Evolutionary conservation across 2,888 invertebrate species (phyloP), one percentile per base, ranked within the genome.

Genomic region (Plagodis dolabraria): DNA sequence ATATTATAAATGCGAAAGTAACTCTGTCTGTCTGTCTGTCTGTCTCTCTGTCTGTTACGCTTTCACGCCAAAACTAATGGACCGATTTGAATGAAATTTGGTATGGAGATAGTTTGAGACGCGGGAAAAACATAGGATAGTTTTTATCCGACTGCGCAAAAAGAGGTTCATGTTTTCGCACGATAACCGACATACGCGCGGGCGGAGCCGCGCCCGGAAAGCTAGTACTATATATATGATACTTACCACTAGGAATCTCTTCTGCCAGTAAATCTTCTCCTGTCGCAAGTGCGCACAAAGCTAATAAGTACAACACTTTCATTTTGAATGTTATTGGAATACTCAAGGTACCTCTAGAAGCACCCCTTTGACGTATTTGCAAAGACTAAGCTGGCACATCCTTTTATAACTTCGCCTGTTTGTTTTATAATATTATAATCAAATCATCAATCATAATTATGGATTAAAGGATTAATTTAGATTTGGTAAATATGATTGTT

Each of bases 161-260:
- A n/a, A n/a, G n/a, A n/a, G n/a, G n/a, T n/a, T n/a, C n/a, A n/a
- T n/a, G n/a, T n/a, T n/a, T n/a, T n/a, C n/a, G n/a, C n/a, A n/a
- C n/a, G n/a, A n/a, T n/a, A n/a, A n/a, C n/a, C n/a, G n/a, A n/a
- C n/a, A n/a, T n/a, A n/a, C n/a, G n/a, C n/a, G n/a, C n/a, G n/a
- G n/a, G n/a, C n/a, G n/a, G n/a, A n/a, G n/a, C n/a, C n/a, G n/a
- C n/a, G n/a, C n/a, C n/a, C n/a, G n/a, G n/a, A n/a, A n/a, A n/a
- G n/a, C n/a, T n/a, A n/a, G n/a, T n/a, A n/a, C n/a, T n/a, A n/a
- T n/a, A n/a, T n/a, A 22, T 22, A 4, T 10, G 0, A 40, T 43
- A 57, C 65, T 45, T n/a, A 63, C 68, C 64, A 53, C 54, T 55
- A n/a, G 47, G 49, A 58, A 60, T 48, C 53, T 55, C 57, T 7